phyloP scores from a whole-genome alignment of 2,888 invertebrate genomes.

The Brachypalpus laphriformis region DNA sequence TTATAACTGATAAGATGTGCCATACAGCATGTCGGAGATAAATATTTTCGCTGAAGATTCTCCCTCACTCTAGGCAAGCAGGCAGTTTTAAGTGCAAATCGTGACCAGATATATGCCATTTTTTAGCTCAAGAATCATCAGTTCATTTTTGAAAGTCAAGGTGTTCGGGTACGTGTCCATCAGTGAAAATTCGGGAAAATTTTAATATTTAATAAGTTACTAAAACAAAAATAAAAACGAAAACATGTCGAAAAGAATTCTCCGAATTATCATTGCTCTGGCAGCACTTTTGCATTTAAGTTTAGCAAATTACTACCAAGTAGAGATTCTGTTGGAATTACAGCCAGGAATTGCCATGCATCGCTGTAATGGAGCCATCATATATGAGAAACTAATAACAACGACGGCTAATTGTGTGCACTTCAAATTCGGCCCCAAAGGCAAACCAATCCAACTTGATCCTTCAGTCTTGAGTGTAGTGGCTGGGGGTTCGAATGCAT shows the following conservation, averaged over 20 bases:
- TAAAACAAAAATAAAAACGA: neutral
- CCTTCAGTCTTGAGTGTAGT: constrained; percentile 68
- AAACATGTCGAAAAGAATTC: neutral
- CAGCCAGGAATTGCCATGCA: constrained; percentile 68
- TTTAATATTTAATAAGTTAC: neutral
- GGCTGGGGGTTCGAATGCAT: constrained; percentile 72
- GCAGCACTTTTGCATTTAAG: constrained; percentile 11
- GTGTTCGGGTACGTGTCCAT: constrained; percentile 8
- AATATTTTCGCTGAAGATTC: constrained; percentile 10
- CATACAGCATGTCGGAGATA: constrained; percentile 28
- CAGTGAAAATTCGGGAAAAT: neutral
- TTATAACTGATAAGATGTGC: constrained; percentile 23
- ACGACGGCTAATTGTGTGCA: constrained; percentile 76
- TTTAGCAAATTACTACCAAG: constrained; percentile 73
- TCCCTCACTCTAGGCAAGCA: neutral
- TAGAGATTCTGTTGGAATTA: constrained; percentile 72
- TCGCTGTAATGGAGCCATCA: constrained; percentile 76
- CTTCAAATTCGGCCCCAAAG: constrained; percentile 57
- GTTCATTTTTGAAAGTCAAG: constrained; percentile 31
- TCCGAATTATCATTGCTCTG: neutral
- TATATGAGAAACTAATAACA: constrained; percentile 76
- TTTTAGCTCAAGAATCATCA: constrained; percentile 10
- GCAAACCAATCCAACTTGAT: constrained; percentile 41
- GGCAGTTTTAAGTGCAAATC: neutral
- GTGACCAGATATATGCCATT: neutral